Evolutionary conservation across 2,797 vertebrate species (phyloP).

Genomic region (Euthynnus affinis): DNA sequence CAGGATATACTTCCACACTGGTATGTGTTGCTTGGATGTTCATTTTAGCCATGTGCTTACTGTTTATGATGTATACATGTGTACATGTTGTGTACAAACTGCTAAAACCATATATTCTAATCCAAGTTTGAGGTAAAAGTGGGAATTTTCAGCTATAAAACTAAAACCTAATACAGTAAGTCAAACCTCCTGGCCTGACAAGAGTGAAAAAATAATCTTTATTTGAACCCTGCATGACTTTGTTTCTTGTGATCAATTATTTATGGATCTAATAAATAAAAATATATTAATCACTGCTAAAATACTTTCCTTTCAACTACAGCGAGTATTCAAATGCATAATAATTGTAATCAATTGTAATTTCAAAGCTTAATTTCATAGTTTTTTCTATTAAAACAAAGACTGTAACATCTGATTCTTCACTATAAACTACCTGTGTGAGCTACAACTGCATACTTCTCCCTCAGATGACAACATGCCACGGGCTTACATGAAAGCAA

Average conservation of each 20-base stretch:
- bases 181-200: background rate
- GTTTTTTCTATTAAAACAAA: background rate
- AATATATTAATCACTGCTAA: background rate
- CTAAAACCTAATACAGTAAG: background rate
- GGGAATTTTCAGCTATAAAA: background rate
- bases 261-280: background rate
- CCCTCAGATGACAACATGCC: slow-evolving; percentile 8
- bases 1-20: too few species aligned
- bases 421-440: background rate
- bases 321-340: background rate
- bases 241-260: background rate
- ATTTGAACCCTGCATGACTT: background rate
- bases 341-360: background rate
- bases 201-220: background rate
- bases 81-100: background rate
- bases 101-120: too few species aligned
- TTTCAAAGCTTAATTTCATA: too few species aligned
- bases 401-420: background rate
- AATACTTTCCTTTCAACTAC: background rate
- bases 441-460: slow-evolving; percentile 1
- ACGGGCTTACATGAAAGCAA: background rate
- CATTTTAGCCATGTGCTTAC: background rate
- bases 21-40: background rate
- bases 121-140: too few species aligned
- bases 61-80: background rate